A percentile compares a stretch with the other conserved stretches of the same genome.
Evolutionary conservation across 2,888 invertebrate species (phyloP).

Genomic region (Drosophila pseudotakahashii): DNA sequence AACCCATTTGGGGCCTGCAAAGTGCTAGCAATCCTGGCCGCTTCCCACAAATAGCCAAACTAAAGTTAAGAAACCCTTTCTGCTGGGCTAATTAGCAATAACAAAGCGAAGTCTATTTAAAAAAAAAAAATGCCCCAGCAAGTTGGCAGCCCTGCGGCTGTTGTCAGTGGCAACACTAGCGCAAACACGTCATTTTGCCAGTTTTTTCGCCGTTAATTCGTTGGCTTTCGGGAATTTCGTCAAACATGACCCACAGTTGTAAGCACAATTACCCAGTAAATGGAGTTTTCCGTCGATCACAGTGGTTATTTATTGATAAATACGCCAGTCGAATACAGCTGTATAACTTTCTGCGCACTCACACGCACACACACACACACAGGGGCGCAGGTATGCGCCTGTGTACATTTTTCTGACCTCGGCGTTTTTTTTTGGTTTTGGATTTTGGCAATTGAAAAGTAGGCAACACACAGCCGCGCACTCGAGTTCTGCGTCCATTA

Average conservation of each 20-base stretch:
- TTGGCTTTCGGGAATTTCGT: not conserved
- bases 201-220: constrained; percentile 38
- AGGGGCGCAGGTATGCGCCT: constrained; percentile 45
- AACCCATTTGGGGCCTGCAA: too few relatives aligned
- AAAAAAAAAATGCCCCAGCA: constrained; percentile 12
- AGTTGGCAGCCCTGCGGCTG: constrained; percentile 68
- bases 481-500: constrained; percentile 8
- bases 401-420: constrained; percentile 77
- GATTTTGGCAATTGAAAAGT: not conserved
- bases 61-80: not conserved
- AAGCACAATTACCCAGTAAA: constrained; percentile 16
- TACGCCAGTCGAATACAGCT: constrained; percentile 50
- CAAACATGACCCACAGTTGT: not conserved
- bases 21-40: too few relatives aligned
- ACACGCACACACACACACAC: constrained; percentile 44
- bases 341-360: constrained; percentile 47
- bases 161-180: constrained; percentile 79
- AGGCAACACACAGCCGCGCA: constrained; percentile 31
- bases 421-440: constrained; percentile 24
- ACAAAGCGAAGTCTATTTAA: not conserved
- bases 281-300: constrained; percentile 58
- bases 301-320: constrained; percentile 54
- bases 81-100: not conserved
- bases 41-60: not conserved
- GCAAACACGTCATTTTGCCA: constrained; percentile 76